Base-by-base conservation (phyloP, 2,797 vertebrate species). In the Lerista edwardsae region DNA sequence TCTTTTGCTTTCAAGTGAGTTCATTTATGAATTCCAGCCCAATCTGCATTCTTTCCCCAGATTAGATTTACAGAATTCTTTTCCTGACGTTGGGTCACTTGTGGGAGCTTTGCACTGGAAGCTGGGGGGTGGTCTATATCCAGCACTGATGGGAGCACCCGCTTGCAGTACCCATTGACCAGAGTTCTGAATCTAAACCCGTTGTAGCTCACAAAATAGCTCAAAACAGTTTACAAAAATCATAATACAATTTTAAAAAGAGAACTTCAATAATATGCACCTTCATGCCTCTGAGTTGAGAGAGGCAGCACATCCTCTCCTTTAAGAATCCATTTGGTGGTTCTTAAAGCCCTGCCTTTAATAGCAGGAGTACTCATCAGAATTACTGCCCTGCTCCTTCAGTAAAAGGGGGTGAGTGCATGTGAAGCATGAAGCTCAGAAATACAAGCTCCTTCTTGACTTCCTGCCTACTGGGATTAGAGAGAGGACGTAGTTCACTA, bases 1-100 rank as follows among this genome's bases (percentile, higher is more conserved):
- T 99, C 83, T 99, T 99, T 96, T 99, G 98, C 94, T 98, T 99
- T 94, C 98, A 99, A 97, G 98, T 98, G 89, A 90, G 92, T 88
- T 36, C 25, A 80, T 87, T 80, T 39, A 41, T 55, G 0, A 73
- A 8, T 2, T 17, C 1, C 9, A 11, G 5, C 8, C 55, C 31
- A 51, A 1, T 27, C 31, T 34, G 34, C n/a, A 41, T 69, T 55
- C 31, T 44, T 3, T 68, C 29, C 47, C 44, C 57, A 17, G 21
- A 3, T 68, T 12, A 29, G 47, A 47, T 21, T 27, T 21, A 1
- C 9, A 6, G 25, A 8, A 5, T 39, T 41, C 17, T 65, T n/a
- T 34, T 80, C 25, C 79, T 14, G 39, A 34, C 10, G 17, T 25
- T 27, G 51, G 4, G 14, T 6, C 29, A 44, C 23, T 36, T 59